Evolutionary conservation across 2,797 vertebrate genomes (phyloP), one percentile per base, ranked within the genome.

Genomic region (Hafferia zeledoni): DNA sequence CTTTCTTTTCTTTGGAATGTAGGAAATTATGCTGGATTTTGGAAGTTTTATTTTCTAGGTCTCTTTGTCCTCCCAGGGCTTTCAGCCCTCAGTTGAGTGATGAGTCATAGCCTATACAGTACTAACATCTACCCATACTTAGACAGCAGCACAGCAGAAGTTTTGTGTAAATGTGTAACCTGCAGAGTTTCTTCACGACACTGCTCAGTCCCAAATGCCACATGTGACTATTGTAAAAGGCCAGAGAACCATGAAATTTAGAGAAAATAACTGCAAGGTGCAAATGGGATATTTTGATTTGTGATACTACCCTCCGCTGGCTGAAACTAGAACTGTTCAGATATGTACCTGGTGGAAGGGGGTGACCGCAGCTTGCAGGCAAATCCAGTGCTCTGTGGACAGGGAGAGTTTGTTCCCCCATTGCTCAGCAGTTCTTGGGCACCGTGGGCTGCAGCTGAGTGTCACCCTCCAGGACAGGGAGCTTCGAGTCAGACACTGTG

Each of bases 401-500:
- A 28, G 33, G 22, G 25, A 11, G 20, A 25, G 7, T 47, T 47
- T 35, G 44, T 59, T 55, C 13, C 9, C 39, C 23, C 16, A 8
- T 35, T 5, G 3, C 30, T n/a, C 10, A 2, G n/a, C 2, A 2
- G 16, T 46, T 76, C 43, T 24, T 23, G 30, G 37, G 11, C 2
- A 0, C 37, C 0, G 0, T 67, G 72, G 18, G 56, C 27, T 56
- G 25, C 44, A 86, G 20, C 28, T 55, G n/a, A 16, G 23, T 53
- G 43, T 17, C 35, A 67, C 27, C 47, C 17, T 27, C 10, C 49
- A 44, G 31, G 31, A 8, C 33, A 7, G 5, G n/a, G 56, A 13
- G 2, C 47, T 78, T 31, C 35, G 24, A 33, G 9, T 24, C 82
- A 63, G 61, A 53, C 24, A 24, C 37, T 1, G 0, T 46, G 25